Percentiles rank a stretch among this genome's conserved stretches.
Conservation (phyloP, 2,113 vertebrate genomes). For the Neodon shergylaensis region DNA sequence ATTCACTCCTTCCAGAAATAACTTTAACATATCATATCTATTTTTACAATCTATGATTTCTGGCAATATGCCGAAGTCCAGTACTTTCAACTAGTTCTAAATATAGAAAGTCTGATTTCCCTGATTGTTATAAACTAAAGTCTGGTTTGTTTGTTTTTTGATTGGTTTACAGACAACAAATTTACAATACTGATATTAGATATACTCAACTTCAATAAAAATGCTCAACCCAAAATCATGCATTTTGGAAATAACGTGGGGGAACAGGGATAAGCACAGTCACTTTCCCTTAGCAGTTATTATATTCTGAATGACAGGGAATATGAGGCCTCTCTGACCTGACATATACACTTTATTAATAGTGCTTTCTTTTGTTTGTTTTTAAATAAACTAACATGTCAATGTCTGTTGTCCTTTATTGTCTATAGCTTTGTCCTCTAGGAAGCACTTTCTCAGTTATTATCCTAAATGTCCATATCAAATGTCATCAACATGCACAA, state of each 20-base stretch:
- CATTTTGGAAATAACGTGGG: neutral
- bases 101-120: neutral
- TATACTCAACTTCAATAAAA: neutral
- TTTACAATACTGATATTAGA: neutral
- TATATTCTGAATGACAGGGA: neutral
- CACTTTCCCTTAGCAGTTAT: neutral
- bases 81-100: neutral
- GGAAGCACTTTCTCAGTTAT: neutral
- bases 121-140: neutral
- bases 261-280: rapidly evolving
- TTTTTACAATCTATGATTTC: neutral
- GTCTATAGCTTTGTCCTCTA: neutral
- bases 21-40: neutral
- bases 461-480: neutral
- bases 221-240: neutral
- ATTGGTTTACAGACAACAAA: neutral
- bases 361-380: neutral
- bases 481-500: rapidly evolving
- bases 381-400: neutral
- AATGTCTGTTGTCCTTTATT: neutral
- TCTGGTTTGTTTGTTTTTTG: neutral
- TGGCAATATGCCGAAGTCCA: neutral
- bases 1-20: neutral
- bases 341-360: neutral
- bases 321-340: neutral